Conservation (phyloP, 2,888 invertebrate genomes). For the Coremacera marginata region DNA sequence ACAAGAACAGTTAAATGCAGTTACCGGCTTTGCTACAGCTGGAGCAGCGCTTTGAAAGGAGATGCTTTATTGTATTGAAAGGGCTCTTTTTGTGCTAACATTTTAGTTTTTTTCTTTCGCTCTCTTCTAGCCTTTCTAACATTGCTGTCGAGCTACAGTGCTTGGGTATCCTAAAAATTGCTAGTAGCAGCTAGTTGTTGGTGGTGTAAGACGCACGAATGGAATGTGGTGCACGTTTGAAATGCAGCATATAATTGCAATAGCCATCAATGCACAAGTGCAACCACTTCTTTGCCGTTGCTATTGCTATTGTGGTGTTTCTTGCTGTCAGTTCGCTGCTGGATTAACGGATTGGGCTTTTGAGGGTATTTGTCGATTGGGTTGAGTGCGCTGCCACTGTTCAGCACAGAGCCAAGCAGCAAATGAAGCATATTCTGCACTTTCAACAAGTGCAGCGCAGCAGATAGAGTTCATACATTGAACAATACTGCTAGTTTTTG, state of each 20-base stretch:
- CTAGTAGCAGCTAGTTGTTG: not conserved
- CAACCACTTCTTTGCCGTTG: not conserved
- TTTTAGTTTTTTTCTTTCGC: not conserved
- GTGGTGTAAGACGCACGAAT: not conserved
- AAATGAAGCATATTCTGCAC: not conserved
- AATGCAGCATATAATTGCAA: constrained; percentile 8
- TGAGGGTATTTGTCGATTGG: not conserved
- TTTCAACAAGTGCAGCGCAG: not conserved
- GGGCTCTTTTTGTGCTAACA: no score
- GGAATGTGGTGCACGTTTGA: constrained; percentile 23
- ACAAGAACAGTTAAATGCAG: constrained; percentile 20
- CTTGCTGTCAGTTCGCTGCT: not conserved
- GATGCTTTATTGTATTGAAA: not conserved
- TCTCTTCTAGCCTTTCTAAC: not conserved
- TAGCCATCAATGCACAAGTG: not conserved
- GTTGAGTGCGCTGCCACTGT: constrained; percentile 5
- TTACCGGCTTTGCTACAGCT: not conserved
- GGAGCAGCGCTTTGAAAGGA: not conserved
- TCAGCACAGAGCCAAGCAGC: not conserved
- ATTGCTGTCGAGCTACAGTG: not conserved
- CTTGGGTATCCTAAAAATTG: not conserved
- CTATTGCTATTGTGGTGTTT: not conserved
- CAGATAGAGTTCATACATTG: no score
- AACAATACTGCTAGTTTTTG: no score
- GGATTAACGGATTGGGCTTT: constrained; percentile 7